Percentiles rank a stretch among this genome's conserved stretches.
phyloP scores from a whole-genome alignment of 2,113 vertebrate species.

The Eretmodus cyanostictus region DNA sequence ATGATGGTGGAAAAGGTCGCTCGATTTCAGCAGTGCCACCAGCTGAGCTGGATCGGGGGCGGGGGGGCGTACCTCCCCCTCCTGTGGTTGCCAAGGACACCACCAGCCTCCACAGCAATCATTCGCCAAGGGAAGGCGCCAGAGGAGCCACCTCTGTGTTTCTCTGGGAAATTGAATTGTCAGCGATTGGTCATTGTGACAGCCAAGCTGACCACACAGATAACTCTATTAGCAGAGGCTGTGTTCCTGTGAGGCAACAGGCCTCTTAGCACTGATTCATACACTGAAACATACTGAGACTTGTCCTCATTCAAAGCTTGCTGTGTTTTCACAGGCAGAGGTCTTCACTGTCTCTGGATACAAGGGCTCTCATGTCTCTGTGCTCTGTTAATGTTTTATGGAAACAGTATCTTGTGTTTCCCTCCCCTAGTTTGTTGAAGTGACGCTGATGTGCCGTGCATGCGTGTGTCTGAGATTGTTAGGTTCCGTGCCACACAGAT shows the following conservation, averaged over 20 bases:
- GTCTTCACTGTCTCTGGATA: background rate
- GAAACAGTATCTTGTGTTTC: slow-evolving; percentile 1
- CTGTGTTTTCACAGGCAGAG: background rate
- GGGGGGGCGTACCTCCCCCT: background rate
- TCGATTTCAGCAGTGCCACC: slow-evolving; percentile 16
- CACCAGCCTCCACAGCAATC: background rate
- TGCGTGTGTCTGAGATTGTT: background rate
- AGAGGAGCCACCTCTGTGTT: slow-evolving; percentile 12
- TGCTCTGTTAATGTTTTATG: slow-evolving; percentile 34
- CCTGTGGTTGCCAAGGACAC: slow-evolving; percentile 56
- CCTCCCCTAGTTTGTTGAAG: background rate
- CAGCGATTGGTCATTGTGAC: slow-evolving; percentile 39
- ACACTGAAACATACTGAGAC: background rate
- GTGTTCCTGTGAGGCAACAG: slow-evolving; percentile 26
- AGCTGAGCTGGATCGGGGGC: slow-evolving; percentile 1
- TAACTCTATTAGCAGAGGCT: slow-evolving; percentile 14
- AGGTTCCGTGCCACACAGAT: background rate
- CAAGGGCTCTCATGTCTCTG: background rate
- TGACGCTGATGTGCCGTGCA: background rate
- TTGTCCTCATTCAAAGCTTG: background rate
- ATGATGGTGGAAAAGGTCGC: slow-evolving; percentile 31
- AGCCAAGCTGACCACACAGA: slow-evolving; percentile 6
- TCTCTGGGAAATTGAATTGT: slow-evolving; percentile 32
- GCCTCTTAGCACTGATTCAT: background rate
- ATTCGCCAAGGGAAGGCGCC: background rate